Evolutionary conservation across 2,888 invertebrate genomes (phyloP), one percentile per base, ranked within the genome.

Genomic region (Adelphocoris suturalis): DNA sequence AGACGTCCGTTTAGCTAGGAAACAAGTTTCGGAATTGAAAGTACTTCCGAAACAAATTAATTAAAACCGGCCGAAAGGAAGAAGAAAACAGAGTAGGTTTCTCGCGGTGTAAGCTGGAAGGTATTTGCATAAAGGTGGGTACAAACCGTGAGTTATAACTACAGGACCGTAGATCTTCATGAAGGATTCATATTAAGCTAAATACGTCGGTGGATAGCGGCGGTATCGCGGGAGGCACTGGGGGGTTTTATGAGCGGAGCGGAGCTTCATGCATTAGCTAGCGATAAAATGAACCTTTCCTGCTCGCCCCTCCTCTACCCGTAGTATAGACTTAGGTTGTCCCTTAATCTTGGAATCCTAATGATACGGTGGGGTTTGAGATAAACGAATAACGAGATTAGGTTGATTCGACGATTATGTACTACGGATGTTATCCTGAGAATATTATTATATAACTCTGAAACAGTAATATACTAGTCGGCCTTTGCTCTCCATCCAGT

Each of bases 111-210:
- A 68, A 68, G 68, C 68, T 68, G 23, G 5, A 57, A n/a, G 23
- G 82, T 82, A 82, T 82, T 82, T 48, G 48, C 82, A 27, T 48
- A 82, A 14, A 52, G 27, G 82, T 14, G 13, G 86, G 68, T 75
- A 86, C 47, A 86, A 86, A 86, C 86, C 47, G 47, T 75, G 86
- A 86, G 86, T 75, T 86, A 86, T 86, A 75, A 86, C 86, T 82
- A 82, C 82, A 52, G 82, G 82, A 52, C 82, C 27, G 82, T 82
- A 82, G 82, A 82, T 82, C 82, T 82, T 82, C 82, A 82, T 82
- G 82, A 82, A 82, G 82, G 82, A 82, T 82, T 86, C 86, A 86
- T 86, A 86, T 86, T 86, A 86, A 86, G 82, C 82, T 82, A 82
- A 82, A 82, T 82, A 23, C 82, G 19, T 12, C 78, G 19, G 14